phyloP scores from a whole-genome alignment of 2,797 vertebrate genomes.

The Sus cebifrons region DNA sequence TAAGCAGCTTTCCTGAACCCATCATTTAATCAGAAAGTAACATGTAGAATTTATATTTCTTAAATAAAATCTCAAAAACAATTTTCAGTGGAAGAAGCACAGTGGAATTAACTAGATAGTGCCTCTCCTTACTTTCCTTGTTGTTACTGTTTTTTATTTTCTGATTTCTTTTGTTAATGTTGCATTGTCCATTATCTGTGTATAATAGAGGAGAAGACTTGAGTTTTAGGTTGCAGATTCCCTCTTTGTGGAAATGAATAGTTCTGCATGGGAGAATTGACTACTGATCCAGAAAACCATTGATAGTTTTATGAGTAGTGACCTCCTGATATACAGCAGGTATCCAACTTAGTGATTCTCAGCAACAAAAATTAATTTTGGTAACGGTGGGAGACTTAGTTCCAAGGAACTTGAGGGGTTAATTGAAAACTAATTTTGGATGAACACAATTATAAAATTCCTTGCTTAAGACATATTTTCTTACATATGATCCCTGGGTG shows the following conservation, averaged over 20 bases:
- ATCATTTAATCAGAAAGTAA: conserved; percentile 49
- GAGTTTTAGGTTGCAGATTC: not conserved
- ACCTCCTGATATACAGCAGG: not conserved
- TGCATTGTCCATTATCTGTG: not conserved
- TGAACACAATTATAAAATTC: not conserved
- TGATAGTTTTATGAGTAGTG: not conserved
- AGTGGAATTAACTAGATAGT: not conserved
- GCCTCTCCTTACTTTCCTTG: not conserved
- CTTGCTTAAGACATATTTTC: not conserved
- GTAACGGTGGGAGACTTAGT: conserved; percentile 14
- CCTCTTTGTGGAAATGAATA: not conserved
- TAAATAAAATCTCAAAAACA: conserved; percentile 34
- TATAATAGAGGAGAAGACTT: not conserved
- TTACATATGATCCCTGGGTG: not conserved
- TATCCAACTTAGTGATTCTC: not conserved
- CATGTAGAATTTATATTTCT: conserved; percentile 31
- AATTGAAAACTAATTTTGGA: conserved; percentile 21
- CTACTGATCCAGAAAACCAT: not conserved
- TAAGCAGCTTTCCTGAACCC: not conserved
- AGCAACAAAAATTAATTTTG: conserved; percentile 45
- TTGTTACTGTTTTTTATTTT: no score
- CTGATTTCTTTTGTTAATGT: not conserved
- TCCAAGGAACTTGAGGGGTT: not conserved
- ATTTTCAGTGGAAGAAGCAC: not conserved
- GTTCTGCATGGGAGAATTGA: not conserved